phyloP scores from a whole-genome alignment of 2,113 vertebrate genomes.

The Brachyistius frenatus region DNA sequence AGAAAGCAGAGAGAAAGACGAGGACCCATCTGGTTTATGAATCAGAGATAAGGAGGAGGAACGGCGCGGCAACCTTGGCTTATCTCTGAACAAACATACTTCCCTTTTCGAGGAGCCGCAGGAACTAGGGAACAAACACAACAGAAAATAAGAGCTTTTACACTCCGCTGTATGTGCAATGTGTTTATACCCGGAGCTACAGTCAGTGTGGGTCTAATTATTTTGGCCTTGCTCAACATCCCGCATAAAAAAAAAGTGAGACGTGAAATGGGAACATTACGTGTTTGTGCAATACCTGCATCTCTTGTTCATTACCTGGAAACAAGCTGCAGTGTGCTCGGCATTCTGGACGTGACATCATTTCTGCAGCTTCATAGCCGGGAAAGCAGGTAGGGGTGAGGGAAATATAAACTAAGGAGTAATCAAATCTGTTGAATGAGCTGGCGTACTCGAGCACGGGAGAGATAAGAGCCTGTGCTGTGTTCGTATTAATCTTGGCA shows the following conservation, averaged over 20 bases:
- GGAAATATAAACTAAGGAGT: slow-evolving; percentile 74
- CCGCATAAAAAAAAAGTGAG: slow-evolving; percentile 43
- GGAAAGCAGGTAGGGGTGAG: slow-evolving; percentile 61
- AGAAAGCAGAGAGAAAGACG: slow-evolving; percentile 48
- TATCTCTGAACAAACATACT: slow-evolving; percentile 75
- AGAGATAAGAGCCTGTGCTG: slow-evolving; percentile 56
- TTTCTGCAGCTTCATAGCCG: slow-evolving; percentile 51
- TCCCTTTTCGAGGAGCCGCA: slow-evolving; percentile 59
- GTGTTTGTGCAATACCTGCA: slow-evolving; percentile 44
- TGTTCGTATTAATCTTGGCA: slow-evolving; percentile 59
- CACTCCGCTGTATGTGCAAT: slow-evolving; percentile 49
- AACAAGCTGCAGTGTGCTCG: slow-evolving; percentile 47
- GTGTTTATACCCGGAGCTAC: slow-evolving; percentile 44
- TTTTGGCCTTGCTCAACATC: slow-evolving; percentile 71
- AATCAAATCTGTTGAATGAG: slow-evolving; percentile 76
- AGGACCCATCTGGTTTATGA: slow-evolving; percentile 73
- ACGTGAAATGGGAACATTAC: slow-evolving; percentile 54
- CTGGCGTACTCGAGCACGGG: slow-evolving; percentile 44
- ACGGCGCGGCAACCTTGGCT: slow-evolving; percentile 67
- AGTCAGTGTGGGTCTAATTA: slow-evolving; percentile 69
- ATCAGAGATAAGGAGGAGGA: slow-evolving; percentile 73
- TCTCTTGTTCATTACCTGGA: slow-evolving; percentile 60
- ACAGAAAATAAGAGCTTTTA: slow-evolving; percentile 48
- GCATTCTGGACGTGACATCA: slow-evolving; percentile 54
- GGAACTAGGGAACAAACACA: slow-evolving; percentile 68